Evolutionary conservation across 2,113 vertebrate genomes (phyloP).

Genomic region (Triplophysa dalaica): DNA sequence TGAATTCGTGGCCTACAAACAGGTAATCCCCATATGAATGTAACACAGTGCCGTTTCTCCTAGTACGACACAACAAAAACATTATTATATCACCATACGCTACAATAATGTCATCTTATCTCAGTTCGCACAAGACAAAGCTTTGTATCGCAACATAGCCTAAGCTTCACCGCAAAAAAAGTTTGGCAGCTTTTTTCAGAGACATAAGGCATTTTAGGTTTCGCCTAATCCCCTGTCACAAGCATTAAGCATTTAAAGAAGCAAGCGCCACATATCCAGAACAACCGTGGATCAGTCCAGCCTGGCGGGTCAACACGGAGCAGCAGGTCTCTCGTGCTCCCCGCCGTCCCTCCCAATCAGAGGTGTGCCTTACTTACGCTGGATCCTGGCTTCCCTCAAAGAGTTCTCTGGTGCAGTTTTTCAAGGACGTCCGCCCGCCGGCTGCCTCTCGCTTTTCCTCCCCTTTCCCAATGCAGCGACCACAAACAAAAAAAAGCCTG

Average conservation of each 20-base stretch:
- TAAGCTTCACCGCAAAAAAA: slow-evolving; percentile 45
- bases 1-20: slow-evolving; percentile 31
- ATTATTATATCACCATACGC: not conserved
- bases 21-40: not conserved
- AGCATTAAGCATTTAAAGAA: slow-evolving; percentile 71
- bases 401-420: slow-evolving; percentile 91
- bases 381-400: slow-evolving; percentile 91
- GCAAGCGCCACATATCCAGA: slow-evolving; percentile 69
- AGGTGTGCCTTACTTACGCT: slow-evolving; percentile 90
- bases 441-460: slow-evolving; percentile 67
- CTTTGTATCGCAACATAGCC: slow-evolving; percentile 12
- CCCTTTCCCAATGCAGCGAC: slow-evolving; percentile 60
- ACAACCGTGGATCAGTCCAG: slow-evolving; percentile 66
- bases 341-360: slow-evolving; percentile 70
- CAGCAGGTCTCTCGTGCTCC: slow-evolving; percentile 75
- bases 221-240: slow-evolving; percentile 73
- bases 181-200: slow-evolving; percentile 69
- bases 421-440: slow-evolving; percentile 90
- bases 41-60: not conserved
- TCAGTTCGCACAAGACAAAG: slow-evolving; percentile 8
- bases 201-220: slow-evolving; percentile 72
- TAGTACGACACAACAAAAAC: not conserved
- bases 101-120: not conserved
- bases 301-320: slow-evolving; percentile 70
- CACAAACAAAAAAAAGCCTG: slow-evolving; percentile 62